Percentiles rank a stretch among this genome's conserved stretches.
phyloP scores from a whole-genome alignment of 2,113 vertebrate genomes.

The Danio rerio region DNA sequence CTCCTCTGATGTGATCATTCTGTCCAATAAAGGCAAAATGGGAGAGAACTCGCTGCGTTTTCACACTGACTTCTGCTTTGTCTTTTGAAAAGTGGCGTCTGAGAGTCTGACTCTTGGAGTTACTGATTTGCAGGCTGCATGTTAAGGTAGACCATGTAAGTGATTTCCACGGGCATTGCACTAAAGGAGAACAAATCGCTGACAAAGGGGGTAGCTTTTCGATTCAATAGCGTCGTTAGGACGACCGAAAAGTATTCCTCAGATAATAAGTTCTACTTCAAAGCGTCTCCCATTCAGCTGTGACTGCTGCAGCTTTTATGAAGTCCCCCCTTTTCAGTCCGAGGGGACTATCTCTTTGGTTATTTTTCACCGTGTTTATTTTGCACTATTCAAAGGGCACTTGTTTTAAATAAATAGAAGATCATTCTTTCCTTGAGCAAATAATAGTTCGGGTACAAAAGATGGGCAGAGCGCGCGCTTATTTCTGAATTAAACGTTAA shows the following conservation, averaged over 20 bases:
- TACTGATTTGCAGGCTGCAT: constrained; percentile 96
- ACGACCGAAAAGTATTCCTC: constrained; percentile 97
- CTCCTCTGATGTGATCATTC: constrained; percentile 74
- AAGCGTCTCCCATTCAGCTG: constrained; percentile 94
- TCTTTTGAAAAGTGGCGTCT: constrained; percentile 93
- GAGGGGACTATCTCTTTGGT: constrained; percentile 91
- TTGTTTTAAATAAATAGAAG: constrained; percentile 96
- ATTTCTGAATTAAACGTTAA: constrained; percentile 61
- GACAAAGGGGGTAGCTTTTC: constrained; percentile 96
- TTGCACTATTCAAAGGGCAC: constrained; percentile 91
- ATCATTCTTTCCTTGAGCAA: constrained; percentile 77
- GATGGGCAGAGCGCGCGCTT: constrained; percentile 52
- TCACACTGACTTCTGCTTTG: constrained; percentile 84
- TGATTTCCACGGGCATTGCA: constrained; percentile 94
- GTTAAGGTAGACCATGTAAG: constrained; percentile 95
- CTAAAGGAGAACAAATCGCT: constrained; percentile 99
- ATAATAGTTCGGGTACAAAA: constrained; percentile 79
- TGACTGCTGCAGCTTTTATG: constrained; percentile 94
- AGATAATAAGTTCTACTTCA: constrained; percentile 99
- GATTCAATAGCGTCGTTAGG: constrained; percentile 98
- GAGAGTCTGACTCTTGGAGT: constrained; percentile 95
- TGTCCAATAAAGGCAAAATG: constrained; percentile 72
- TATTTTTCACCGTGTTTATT: constrained; percentile 98
- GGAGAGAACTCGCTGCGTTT: constrained; percentile 75
- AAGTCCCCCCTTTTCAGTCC: constrained; percentile 87